Evolutionary conservation across 2,113 vertebrate genomes (phyloP), one percentile per base, ranked within the genome.

Genomic region (Suncus etruscus): DNA sequence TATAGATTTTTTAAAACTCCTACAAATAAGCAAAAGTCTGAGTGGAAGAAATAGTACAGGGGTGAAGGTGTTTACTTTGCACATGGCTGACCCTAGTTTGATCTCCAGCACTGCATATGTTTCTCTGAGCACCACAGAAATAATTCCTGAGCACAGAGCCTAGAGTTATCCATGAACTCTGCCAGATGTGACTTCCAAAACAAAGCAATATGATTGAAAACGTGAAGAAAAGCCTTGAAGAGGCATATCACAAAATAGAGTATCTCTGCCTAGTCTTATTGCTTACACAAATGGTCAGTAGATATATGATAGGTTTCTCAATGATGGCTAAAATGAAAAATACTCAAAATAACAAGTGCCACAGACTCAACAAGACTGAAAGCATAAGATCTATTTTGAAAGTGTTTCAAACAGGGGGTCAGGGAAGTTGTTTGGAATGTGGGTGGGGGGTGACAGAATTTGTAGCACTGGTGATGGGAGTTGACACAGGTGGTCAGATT

Each of bases 241-340:
- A 78, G 65, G 47, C 18, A 72, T 48, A 20, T 89, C 48, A 91
- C 54, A 89, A 66, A 83, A 91, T 32, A 91, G 18, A 29, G 50
- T 18, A 61, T 32, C 24, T 24, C 63, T 39, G 22, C 27, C 27
- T 66, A 86, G 20, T 10, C 70, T n/a, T 83, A 91, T 86, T 48
- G 16, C 11, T 29, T 58, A 72, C n/a, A 4, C 25, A 92, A 32
- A 75, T 85, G 75, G 10, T n/a, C 79, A 79, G 72, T 54, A 61
- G 63, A 8, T 63, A 66, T 51, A 69, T 11, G 5, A 31, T 29
- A 85, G 74, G 0, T 15, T 77, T 94, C 48, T 87, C 39, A 73
- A 58, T 50, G 79, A 75, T 75, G 48, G 54, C 20, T 78, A 76
- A 77, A 69, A 50, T 87, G 27, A 58, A 72, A 93, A 89, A 50